These are phyloP conservation scores for Exocentrus adspersus DNA, from an alignment of 2,888 invertebrate genomes.

Conservation along the genomic window DNA sequence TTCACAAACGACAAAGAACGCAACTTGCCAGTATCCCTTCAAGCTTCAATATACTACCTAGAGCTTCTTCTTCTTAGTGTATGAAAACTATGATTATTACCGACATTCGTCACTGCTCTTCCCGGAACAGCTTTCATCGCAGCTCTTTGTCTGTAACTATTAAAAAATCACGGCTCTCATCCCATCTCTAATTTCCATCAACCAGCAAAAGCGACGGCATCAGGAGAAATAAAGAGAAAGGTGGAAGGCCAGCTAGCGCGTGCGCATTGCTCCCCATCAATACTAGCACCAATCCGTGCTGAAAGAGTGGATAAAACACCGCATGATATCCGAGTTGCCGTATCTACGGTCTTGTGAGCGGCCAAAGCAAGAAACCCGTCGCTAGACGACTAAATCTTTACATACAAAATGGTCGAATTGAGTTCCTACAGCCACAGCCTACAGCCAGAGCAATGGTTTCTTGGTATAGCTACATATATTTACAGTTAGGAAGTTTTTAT, in stretches of 20 bases:
- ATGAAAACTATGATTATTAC: too few species aligned
- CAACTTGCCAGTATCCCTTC: too few species aligned
- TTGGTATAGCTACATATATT: too few species aligned
- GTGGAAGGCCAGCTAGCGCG: slow-evolving; percentile 38
- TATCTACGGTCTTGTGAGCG: slow-evolving; percentile 10
- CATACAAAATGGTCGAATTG: slow-evolving; percentile 27
- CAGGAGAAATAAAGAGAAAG: slow-evolving; percentile 22
- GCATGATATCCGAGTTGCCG: slow-evolving; percentile 38
- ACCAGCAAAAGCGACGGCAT: slow-evolving; percentile 11
- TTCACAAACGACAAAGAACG: too few species aligned
- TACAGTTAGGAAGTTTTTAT: too few species aligned
- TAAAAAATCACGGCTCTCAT: too few species aligned
- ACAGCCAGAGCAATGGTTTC: neutral
- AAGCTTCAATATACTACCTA: too few species aligned
- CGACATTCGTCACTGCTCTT: too few species aligned
- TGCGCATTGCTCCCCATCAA: slow-evolving; percentile 53
- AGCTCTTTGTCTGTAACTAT: too few species aligned
- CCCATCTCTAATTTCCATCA: slow-evolving; percentile 1
- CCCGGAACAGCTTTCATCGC: too few species aligned
- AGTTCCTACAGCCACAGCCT: neutral
- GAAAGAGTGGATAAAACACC: slow-evolving; percentile 38
- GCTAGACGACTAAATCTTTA: slow-evolving; percentile 25
- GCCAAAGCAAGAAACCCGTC: slow-evolving; percentile 20
- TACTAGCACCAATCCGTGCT: slow-evolving; percentile 58
- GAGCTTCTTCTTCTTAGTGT: too few species aligned